phyloP scores from a whole-genome alignment of 2,113 vertebrate genomes.

The Serinus canaria region DNA sequence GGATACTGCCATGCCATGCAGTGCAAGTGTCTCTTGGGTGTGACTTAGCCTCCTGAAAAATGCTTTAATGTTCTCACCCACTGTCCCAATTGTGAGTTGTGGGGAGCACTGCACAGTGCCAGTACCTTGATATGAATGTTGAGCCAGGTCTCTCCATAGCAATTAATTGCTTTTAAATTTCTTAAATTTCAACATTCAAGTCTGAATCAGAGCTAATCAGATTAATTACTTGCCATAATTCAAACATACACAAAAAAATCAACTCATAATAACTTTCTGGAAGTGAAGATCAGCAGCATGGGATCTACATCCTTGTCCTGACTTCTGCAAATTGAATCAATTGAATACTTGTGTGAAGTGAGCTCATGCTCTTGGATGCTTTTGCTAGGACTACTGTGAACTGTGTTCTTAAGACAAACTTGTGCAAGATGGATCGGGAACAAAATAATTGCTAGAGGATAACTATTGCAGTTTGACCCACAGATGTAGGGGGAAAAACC shows the following conservation, averaged over 20 bases:
- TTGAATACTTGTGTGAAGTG: background rate
- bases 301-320: background rate
- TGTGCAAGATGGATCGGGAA: background rate
- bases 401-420: background rate
- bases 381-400: background rate
- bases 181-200: background rate
- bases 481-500: background rate
- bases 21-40: background rate
- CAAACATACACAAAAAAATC: background rate
- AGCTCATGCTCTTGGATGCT: background rate
- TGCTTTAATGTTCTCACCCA: background rate
- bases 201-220: background rate
- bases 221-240: background rate
- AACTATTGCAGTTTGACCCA: background rate
- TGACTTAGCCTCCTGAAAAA: background rate
- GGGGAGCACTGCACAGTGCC: background rate
- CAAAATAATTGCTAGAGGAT: background rate
- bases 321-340: background rate
- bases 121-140: no score
- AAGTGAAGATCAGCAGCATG: background rate
- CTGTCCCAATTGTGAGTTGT: background rate
- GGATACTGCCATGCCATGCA: background rate
- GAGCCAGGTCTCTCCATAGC: background rate
- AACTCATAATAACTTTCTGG: background rate
- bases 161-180: background rate